Base-by-base conservation (phyloP, 2,888 invertebrate genomes). In the Amphipoea oculea region DNA sequence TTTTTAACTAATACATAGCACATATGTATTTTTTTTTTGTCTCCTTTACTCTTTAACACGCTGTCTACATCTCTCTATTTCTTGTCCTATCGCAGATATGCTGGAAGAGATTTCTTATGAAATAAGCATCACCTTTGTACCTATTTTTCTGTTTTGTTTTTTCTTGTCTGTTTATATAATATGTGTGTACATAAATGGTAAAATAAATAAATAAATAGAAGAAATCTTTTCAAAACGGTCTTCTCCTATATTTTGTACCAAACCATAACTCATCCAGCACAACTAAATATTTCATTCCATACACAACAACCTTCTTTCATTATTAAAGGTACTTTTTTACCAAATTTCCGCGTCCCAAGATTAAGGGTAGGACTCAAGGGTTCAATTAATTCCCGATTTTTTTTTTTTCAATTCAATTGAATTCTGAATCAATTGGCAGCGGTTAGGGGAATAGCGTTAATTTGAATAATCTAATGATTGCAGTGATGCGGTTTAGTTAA, bases 401-500 rank as follows among this genome's bases (percentile, higher is more conserved):
- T 29, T 83, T 29, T 29, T 89, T 89, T 87, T 81, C 60, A 89
- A 71, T 83, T 75, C 73, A 83, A 85, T 85, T 82, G 57, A 66
- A 82, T 86, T 86, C 83, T 73, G 78, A 88, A 88, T 85, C 87
- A 89, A 90, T 90, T 80, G 83, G 70, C 40, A 78, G 76, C 73
- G 86, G 86, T 88, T 87, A 80, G 90, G 90, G 89, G 83, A 79
- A 73, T 83, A 68, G 70, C 40, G 79, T 78, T 85, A 76, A 89
- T 87, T 89, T 90, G 89, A 89, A 89, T 90, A 90, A 87, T 87
- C 78, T 74, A 83, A 78, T 89, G 84, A 89, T 89, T 87, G 89
- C 82, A 76, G 48, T 81, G 76, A 83, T 81, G 89, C 79, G 90
- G 88, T 85, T 90, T 79, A 63, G 78, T 84, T 76, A 86, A 89